Percentiles rank a stretch among this genome's conserved stretches.
Conservation (phyloP, 2,888 invertebrate species). For the Cancer borealis region DNA sequence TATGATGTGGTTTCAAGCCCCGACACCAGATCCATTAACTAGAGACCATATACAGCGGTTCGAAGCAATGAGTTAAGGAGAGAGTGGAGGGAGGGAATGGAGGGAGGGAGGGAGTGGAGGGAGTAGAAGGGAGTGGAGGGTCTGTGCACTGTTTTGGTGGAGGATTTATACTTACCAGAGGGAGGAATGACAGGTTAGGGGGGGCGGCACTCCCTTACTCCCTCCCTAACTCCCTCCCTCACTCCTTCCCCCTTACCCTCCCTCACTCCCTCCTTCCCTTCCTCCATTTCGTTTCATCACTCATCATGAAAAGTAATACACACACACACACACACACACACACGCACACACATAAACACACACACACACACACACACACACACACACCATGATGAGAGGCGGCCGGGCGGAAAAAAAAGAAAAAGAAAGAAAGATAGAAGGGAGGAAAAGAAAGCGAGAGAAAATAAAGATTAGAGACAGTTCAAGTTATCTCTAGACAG, state of each 20-base stretch:
- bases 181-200: background rate
- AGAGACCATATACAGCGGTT: background rate
- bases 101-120: background rate
- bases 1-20: background rate
- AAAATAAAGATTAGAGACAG: too few species aligned
- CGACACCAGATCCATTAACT: constrained; percentile 8
- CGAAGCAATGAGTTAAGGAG: background rate
- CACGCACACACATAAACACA: constrained; percentile 10
- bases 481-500: too few species aligned
- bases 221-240: background rate
- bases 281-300: background rate
- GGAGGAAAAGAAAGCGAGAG: too few species aligned
- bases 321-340: constrained; percentile 44
- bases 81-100: background rate
- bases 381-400: background rate
- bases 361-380: constrained; percentile 25
- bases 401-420: too few species aligned
- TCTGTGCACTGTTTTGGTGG: background rate
- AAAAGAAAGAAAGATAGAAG: too few species aligned
- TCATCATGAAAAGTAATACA: background rate
- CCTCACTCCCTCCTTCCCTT: background rate
- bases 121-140: background rate
- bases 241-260: background rate
- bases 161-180: constrained; percentile 11
- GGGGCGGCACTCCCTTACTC: background rate